Percentiles rank a stretch among this genome's conserved stretches.
These are phyloP conservation scores for Matsumurasca onukii DNA, from an alignment of 1,140 invertebrate genomes.

Conservation along the genomic window DNA sequence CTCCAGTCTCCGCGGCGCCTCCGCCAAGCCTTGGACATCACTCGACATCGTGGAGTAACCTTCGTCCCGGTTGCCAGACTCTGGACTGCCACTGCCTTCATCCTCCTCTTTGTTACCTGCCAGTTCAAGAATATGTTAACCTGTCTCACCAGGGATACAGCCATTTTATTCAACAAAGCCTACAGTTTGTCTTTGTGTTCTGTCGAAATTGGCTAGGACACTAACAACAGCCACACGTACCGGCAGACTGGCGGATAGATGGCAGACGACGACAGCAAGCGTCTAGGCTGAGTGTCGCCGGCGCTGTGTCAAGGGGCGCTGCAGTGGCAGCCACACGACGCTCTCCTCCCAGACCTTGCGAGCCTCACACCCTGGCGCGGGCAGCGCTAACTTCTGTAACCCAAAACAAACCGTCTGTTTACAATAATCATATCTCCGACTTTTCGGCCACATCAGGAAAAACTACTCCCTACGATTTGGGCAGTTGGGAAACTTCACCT, in stretches of 20 bases:
- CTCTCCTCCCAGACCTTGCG: slow-evolving; percentile 35
- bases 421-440: too few relatives aligned
- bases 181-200: too few relatives aligned
- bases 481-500: too few relatives aligned
- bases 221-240: too few relatives aligned
- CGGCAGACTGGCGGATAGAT: background rate
- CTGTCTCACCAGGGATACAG: too few relatives aligned
- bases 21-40: slow-evolving; percentile 67
- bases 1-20: slow-evolving; percentile 61
- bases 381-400: slow-evolving; percentile 34
- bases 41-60: slow-evolving; percentile 90
- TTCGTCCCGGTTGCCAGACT: slow-evolving; percentile 77
- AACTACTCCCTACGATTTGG: too few relatives aligned
- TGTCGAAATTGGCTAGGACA: too few relatives aligned
- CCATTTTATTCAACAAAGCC: too few relatives aligned
- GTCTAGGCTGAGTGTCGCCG: slow-evolving; percentile 44
- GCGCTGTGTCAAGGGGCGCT: too few relatives aligned
- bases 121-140: background rate
- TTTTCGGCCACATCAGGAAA: too few relatives aligned
- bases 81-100: slow-evolving; percentile 53
- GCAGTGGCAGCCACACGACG: slow-evolving; percentile 33
- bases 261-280: slow-evolving; percentile 38
- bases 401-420: slow-evolving; percentile 14
- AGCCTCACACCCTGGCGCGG: slow-evolving; percentile 33
- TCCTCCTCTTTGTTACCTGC: slow-evolving; percentile 32